Conservation (phyloP, 2,888 invertebrate species). For the Trachelus troglodyta region DNA sequence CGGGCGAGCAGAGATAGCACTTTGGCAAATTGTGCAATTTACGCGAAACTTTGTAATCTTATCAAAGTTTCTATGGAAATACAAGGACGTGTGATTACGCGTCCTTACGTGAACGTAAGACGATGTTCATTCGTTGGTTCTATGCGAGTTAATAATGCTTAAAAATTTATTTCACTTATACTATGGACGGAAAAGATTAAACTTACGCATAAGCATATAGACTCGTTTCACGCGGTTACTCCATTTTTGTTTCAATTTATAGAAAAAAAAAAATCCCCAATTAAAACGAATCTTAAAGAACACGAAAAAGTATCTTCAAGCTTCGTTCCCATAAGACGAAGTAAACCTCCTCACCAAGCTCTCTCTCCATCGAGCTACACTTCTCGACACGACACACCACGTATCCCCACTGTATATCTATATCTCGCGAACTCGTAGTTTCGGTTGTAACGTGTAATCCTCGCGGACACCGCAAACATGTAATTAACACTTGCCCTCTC, state of each 20-base stretch:
- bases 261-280: too few species aligned
- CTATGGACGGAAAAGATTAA: not conserved
- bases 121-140: not conserved
- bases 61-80: not conserved
- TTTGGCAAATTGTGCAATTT: not conserved
- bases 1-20: not conserved
- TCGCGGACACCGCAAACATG: slow-evolving; percentile 65
- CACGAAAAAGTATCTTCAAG: not conserved
- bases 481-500: slow-evolving; percentile 65
- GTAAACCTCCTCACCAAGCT: not conserved
- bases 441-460: slow-evolving; percentile 65
- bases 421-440: slow-evolving; percentile 57
- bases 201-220: not conserved
- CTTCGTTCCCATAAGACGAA: not conserved
- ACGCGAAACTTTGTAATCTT: not conserved
- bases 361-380: not conserved
- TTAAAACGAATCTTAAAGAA: not conserved
- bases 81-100: not conserved
- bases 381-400: not conserved
- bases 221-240: not conserved
- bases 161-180: too few species aligned
- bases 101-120: not conserved
- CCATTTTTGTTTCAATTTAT: not conserved
- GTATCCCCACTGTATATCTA: not conserved
- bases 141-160: not conserved